Evolutionary conservation across 1,140 invertebrate species (phyloP).

Genomic region (Drosophila hydei): DNA sequence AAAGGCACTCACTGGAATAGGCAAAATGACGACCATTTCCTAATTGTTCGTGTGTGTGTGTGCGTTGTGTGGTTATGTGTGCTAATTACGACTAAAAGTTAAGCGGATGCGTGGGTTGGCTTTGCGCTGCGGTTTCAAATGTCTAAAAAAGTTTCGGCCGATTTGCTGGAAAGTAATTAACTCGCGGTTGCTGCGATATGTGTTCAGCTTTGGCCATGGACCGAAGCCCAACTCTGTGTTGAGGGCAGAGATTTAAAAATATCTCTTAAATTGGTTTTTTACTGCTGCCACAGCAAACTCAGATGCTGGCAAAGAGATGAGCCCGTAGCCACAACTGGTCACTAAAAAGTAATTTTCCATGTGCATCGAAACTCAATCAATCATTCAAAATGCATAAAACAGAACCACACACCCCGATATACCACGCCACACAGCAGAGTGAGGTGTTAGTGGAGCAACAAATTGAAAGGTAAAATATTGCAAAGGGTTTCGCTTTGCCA

Average conservation of each 20-base stretch:
- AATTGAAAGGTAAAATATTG: background rate
- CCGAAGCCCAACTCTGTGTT: background rate
- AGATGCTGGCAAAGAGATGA: background rate
- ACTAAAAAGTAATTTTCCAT: constrained; percentile 54
- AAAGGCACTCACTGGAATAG: no score
- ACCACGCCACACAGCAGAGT: constrained; percentile 14
- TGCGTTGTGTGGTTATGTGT: background rate
- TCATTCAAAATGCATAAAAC: constrained; percentile 66
- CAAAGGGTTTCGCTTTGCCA: constrained; percentile 19
- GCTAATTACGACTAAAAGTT: constrained; percentile 34
- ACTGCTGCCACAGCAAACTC: background rate
- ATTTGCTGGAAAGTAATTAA: constrained; percentile 5
- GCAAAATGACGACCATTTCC: background rate
- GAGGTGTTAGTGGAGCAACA: background rate
- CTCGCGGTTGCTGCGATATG: constrained; percentile 4
- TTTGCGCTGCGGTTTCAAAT: constrained; percentile 19
- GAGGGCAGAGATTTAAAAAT: background rate
- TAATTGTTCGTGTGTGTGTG: background rate
- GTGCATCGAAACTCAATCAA: constrained; percentile 72
- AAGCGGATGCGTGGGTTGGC: constrained; percentile 9
- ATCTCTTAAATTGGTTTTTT: background rate
- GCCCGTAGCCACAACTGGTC: background rate
- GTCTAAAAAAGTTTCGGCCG: constrained; percentile 1
- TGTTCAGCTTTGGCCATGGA: background rate
- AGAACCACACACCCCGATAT: constrained; percentile 8